Percentiles rank a stretch among this genome's conserved stretches.
These are phyloP conservation scores for Zaprionus ghesquierei DNA, from an alignment of 1,140 invertebrate species.

Conservation along the genomic window DNA sequence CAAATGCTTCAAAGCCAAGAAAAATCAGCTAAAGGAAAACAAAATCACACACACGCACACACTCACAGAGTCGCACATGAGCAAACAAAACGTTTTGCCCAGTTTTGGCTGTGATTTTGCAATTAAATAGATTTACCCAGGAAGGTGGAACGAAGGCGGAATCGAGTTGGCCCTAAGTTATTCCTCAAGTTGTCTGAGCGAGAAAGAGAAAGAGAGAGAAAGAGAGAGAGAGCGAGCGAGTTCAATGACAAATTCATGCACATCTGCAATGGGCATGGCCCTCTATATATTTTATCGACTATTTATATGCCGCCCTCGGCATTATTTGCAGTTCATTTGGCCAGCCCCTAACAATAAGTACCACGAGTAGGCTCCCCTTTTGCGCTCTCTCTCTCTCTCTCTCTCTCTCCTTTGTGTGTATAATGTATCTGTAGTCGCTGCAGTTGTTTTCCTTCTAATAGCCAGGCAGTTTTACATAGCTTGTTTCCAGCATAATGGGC, in stretches of 20 bases:
- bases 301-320: constrained; percentile 43
- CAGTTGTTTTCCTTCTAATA: constrained; percentile 15
- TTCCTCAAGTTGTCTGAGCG: neutral
- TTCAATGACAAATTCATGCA: constrained; percentile 74
- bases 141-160: constrained; percentile 11
- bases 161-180: neutral
- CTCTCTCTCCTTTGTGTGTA: neutral
- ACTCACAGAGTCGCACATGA: constrained; percentile 27
- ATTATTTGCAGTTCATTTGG: constrained; percentile 71
- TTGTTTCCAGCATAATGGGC: constrained; percentile 7
- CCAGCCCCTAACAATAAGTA: constrained; percentile 1
- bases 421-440: constrained; percentile 9
- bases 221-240: constrained; percentile 30
- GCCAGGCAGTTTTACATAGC: constrained; percentile 12
- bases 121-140: constrained; percentile 73
- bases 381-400: neutral
- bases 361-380: neutral
- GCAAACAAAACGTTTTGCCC: constrained; percentile 49
- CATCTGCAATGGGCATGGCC: constrained; percentile 46
- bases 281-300: constrained; percentile 27
- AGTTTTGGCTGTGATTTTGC: constrained; percentile 77
- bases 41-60: constrained; percentile 54
- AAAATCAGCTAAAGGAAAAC: constrained; percentile 67
- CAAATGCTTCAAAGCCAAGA: constrained; percentile 55
- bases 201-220: neutral